Evolutionary conservation across 2,113 vertebrate species (phyloP), one percentile per base, ranked within the genome.

Genomic region (Xiphophorus hellerii): DNA sequence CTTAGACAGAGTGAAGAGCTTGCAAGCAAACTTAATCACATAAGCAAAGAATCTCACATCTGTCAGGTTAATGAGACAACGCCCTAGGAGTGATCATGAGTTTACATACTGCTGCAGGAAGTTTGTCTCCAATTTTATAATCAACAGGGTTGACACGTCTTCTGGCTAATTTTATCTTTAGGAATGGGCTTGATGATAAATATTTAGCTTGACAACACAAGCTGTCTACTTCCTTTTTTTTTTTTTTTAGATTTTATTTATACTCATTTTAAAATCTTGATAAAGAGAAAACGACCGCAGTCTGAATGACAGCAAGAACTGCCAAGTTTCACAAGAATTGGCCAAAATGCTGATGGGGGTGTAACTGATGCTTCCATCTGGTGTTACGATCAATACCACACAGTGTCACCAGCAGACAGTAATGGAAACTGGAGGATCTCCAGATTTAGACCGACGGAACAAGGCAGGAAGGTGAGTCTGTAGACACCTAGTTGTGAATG

Each of bases 41-140:
- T 0, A 78, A 94, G 88, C 83, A 71, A 90, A 79, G 76, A 85
- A 91, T 96, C 94, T 91, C 93, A 94, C 95, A 94, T 96, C 94
- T 95, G 95, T 96, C 96, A 96, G 94, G 95, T 93, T 96, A 97
- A 97, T 96, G 95, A 97, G 95, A 90, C 94, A 92, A 94, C 89
- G 94, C 95, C 94, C 84, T 88, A 87, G 94, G 95, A 96, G 94
- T 95, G 95, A 96, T 95, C 94, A 96, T 88, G 93, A 94, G 94
- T 97, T 96, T 95, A 94, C 95, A 96, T 92, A 94, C 89, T 95
- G 94, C 96, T 95, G 93, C 93, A 90, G 95, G 96, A 96, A 95
- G 93, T 93, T 93, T 93, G 91, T 94, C 91, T 95, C 92, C 90
- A 94, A 93, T 95, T 96, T 95, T 95, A 95, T 88, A 91, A 92